Conservation (phyloP, 2,113 vertebrate species). For the Atractosteus spatula region DNA sequence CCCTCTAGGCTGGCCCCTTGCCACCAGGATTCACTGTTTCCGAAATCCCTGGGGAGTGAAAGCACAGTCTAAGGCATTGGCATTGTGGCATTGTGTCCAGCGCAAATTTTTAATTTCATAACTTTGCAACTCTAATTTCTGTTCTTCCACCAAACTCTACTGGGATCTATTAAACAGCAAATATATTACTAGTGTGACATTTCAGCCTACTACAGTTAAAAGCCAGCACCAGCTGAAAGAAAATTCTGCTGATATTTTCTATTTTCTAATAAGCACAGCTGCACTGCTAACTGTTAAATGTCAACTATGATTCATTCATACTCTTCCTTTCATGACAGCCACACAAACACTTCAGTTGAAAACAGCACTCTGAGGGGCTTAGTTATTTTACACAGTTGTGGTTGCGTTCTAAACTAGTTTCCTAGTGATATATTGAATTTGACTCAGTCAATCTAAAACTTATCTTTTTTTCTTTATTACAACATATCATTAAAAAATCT, state of each 20-base stretch:
- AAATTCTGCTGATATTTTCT: conserved; percentile 64
- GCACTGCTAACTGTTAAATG: conserved; percentile 63
- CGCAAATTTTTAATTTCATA: too few species aligned
- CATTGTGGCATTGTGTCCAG: too few species aligned
- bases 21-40: too few species aligned
- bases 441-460: not conserved
- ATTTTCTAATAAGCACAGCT: conserved; percentile 65
- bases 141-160: too few species aligned
- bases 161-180: too few species aligned
- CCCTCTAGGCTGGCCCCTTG: too few species aligned
- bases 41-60: too few species aligned
- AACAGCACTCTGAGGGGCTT: conserved; percentile 1
- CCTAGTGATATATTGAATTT: conserved; percentile 12
- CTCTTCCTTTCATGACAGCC: conserved; percentile 58
- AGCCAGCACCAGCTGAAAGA: not conserved
- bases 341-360: conserved; percentile 28
- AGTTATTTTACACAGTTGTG: conserved; percentile 15
- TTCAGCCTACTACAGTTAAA: not conserved
- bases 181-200: too few species aligned
- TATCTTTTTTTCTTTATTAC: not conserved
- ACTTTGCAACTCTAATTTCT: too few species aligned
- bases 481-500: not conserved
- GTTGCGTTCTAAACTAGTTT: not conserved
- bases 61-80: too few species aligned
- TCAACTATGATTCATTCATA: conserved; percentile 65